Evolutionary conservation across 2,113 vertebrate genomes (phyloP).

Genomic region (Notiomystis cincta): DNA sequence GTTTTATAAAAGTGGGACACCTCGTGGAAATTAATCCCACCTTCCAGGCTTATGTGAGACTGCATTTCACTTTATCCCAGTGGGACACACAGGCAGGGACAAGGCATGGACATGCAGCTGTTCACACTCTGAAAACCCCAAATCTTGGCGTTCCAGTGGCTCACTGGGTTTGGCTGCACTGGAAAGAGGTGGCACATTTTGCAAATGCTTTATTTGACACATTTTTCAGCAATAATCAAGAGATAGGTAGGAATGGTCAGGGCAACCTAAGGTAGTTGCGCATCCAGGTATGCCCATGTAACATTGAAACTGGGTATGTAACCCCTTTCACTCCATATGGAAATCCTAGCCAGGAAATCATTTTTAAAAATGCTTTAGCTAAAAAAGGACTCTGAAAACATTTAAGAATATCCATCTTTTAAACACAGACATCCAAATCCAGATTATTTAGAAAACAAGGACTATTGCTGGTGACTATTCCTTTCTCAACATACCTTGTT

Average conservation of each 20-base stretch:
- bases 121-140: neutral
- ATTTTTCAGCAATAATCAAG: neutral
- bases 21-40: neutral
- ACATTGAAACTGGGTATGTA: accelerated
- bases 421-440: neutral
- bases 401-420: neutral
- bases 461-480: neutral
- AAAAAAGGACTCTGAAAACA: neutral
- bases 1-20: neutral
- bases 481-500: neutral
- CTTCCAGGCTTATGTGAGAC: neutral
- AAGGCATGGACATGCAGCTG: accelerated
- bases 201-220: neutral
- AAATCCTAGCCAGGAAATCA: neutral
- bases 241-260: neutral
- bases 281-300: accelerated
- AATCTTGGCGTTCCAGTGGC: accelerated
- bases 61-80: neutral
- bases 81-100: neutral
- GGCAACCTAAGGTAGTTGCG: neutral
- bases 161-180: neutral
- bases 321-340: neutral
- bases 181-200: neutral
- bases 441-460: neutral
- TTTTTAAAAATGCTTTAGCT: neutral